phyloP scores from a whole-genome alignment of 2,888 invertebrate species.

The Psylliodes chrysocephalus region DNA sequence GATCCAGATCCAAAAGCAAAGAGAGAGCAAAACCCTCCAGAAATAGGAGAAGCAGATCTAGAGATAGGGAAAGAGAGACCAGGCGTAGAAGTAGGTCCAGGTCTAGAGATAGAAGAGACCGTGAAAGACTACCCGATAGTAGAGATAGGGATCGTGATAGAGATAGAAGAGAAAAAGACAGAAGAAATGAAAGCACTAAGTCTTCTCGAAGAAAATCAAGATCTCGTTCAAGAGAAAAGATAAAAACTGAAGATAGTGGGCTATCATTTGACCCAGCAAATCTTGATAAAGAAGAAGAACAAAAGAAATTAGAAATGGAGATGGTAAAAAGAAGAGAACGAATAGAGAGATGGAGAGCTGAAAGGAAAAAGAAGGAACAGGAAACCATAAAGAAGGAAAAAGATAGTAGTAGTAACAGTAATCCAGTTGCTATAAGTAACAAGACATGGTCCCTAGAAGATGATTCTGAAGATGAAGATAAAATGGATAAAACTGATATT shows the following conservation, averaged over 20 bases:
- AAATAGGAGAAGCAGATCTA: slow-evolving; percentile 74
- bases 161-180: slow-evolving; percentile 66
- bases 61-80: slow-evolving; percentile 69
- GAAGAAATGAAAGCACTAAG: slow-evolving; percentile 70
- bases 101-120: slow-evolving; percentile 54
- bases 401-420: slow-evolving; percentile 75
- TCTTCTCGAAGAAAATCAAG: slow-evolving; percentile 59
- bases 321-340: slow-evolving; percentile 96
- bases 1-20: slow-evolving; percentile 55
- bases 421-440: slow-evolving; percentile 64
- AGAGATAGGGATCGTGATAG: slow-evolving; percentile 54
- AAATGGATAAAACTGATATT: slow-evolving; percentile 50
- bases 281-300: slow-evolving; percentile 89
- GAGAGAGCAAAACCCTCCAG: slow-evolving; percentile 69
- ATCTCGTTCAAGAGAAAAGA: slow-evolving; percentile 60
- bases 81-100: slow-evolving; percentile 55
- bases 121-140: slow-evolving; percentile 56
- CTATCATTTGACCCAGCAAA: slow-evolving; percentile 78
- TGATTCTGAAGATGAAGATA: slow-evolving; percentile 92
- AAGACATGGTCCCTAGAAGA: slow-evolving; percentile 97
- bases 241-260: slow-evolving; percentile 69
- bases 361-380: slow-evolving; percentile 87
- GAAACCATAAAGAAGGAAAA: slow-evolving; percentile 83
- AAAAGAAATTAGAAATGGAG: slow-evolving; percentile 88
- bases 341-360: slow-evolving; percentile 95